Evolutionary conservation across 1,140 invertebrate species (phyloP).

Genomic region (Aphelinus atriplicis): DNA sequence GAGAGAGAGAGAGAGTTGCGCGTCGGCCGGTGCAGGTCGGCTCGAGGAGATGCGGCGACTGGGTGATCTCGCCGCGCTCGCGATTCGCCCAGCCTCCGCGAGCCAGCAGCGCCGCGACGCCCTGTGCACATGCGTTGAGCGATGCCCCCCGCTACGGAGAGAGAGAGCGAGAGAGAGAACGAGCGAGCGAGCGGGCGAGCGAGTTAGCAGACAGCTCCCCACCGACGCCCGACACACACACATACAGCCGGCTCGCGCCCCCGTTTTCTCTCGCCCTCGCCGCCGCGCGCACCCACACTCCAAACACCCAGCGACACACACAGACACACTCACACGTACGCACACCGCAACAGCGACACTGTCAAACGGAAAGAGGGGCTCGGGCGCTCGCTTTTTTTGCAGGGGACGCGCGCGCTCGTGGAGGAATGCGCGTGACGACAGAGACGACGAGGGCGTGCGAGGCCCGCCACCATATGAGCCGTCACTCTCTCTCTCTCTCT

Average conservation of each 20-base stretch:
- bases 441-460: slow-evolving; percentile 32
- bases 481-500: slow-evolving; percentile 41
- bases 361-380: background rate
- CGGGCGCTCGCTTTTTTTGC: slow-evolving; percentile 15
- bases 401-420: background rate
- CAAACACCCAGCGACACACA: too few relatives aligned
- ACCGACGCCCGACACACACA: background rate
- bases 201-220: slow-evolving; percentile 28
- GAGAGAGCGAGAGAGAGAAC: too few relatives aligned
- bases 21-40: slow-evolving; percentile 52
- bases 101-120: slow-evolving; percentile 64
- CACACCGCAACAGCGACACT: too few relatives aligned
- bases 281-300: background rate
- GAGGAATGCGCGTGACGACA: slow-evolving; percentile 25
- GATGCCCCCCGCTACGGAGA: slow-evolving; percentile 33
- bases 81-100: slow-evolving; percentile 43
- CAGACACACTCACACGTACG: too few relatives aligned
- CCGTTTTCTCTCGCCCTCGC: slow-evolving; percentile 15
- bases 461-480: background rate
- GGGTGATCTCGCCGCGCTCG: slow-evolving; percentile 62
- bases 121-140: slow-evolving; percentile 66
- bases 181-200: background rate
- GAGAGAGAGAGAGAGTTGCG: slow-evolving; percentile 2
- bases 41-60: slow-evolving; percentile 63
- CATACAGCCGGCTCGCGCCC: slow-evolving; percentile 5